These are phyloP conservation scores for Peromyscus leucopus DNA, from an alignment of 2,113 vertebrate species.

Conservation along the genomic window DNA sequence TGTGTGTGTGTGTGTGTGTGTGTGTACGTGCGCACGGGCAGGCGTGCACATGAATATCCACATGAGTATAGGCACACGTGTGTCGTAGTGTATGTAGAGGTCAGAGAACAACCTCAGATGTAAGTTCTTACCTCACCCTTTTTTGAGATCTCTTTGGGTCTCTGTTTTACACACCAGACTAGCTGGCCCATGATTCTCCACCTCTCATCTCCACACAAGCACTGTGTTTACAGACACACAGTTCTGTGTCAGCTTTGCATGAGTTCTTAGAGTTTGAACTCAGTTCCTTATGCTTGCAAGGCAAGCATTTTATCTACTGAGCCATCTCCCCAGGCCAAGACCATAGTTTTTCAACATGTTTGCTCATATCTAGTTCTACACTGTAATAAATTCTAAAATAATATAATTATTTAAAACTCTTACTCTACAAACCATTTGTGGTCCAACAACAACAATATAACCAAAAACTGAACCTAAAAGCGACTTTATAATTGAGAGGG, in stretches of 20 bases:
- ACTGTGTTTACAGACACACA: neutral
- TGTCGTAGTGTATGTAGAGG: neutral
- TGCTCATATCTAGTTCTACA: neutral
- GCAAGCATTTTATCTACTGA: neutral
- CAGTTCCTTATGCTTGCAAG: neutral
- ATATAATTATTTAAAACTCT: neutral
- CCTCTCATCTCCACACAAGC: neutral
- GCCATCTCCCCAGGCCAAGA: neutral
- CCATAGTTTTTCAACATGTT: neutral
- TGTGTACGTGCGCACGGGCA: accelerated
- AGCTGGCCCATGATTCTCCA: neutral
- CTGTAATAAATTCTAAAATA: neutral
- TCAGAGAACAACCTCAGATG: slow-evolving; percentile 80
- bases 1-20: neutral
- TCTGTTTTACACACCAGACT: neutral
- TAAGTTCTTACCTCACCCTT: neutral
- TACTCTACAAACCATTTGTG: neutral
- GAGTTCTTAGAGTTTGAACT: neutral
- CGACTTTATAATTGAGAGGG: accelerated
- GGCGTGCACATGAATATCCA: slow-evolving; percentile 48
- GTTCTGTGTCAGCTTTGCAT: neutral
- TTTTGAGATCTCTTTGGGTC: neutral
- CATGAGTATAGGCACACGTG: too few species aligned
- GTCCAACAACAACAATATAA: neutral
- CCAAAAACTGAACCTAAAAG: neutral